Percentiles rank a stretch among this genome's conserved stretches.
These are phyloP conservation scores for Dryoscopus gambensis DNA, from an alignment of 2,113 vertebrate genomes.

Conservation along the genomic window DNA sequence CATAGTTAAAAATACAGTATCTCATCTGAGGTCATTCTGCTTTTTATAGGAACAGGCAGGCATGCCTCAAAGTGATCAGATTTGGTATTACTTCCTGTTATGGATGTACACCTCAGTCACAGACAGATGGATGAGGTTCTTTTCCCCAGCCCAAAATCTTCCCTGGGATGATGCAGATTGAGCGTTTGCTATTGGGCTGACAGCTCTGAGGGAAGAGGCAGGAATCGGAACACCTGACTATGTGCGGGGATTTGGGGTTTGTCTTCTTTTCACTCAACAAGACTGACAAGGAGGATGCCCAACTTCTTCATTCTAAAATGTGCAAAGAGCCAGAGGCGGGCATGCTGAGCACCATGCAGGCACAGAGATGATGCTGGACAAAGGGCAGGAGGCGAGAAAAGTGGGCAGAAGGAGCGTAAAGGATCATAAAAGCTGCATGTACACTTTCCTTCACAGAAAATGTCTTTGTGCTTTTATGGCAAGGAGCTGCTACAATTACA, in stretches of 20 bases:
- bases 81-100: neutral
- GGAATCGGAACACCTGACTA: neutral
- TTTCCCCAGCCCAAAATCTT: neutral
- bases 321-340: neutral
- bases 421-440: neutral
- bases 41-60: neutral
- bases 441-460: conserved; percentile 22
- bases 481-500: conserved; percentile 38
- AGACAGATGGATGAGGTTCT: neutral
- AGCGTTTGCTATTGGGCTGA: neutral
- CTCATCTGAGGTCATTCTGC: neutral
- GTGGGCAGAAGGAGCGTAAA: neutral
- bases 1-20: neutral
- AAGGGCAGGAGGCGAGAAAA: neutral
- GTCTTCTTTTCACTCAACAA: neutral
- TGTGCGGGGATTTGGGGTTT: neutral
- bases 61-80: neutral
- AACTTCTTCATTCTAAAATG: neutral
- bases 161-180: neutral
- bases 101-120: neutral
- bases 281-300: neutral
- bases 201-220: neutral
- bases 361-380: neutral
- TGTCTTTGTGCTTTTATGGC: conserved; percentile 40
- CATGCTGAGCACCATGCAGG: neutral